Evolutionary conservation across 2,113 vertebrate genomes (phyloP), one percentile per base, ranked within the genome.

Genomic region (Phrynocephalus versicolor): DNA sequence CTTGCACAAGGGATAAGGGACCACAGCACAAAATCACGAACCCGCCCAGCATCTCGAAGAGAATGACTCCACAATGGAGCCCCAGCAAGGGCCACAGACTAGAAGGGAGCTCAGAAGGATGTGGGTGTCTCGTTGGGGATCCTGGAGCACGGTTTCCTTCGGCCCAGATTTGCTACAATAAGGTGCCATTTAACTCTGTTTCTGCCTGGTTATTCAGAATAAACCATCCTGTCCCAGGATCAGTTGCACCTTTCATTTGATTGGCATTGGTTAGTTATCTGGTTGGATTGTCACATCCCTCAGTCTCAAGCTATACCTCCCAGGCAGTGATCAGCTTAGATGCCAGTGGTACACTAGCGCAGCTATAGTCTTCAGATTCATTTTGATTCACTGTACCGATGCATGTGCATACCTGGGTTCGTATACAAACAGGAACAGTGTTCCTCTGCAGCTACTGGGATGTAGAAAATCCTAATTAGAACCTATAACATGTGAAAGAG

Each of bases 151-250:
- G 19, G 21, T n/a, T 73, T 73, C 13, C 21, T 45, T 73, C 23
- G 39, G 58, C 33, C 15, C 73, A 33, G 16, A n/a, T 23, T 12
- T 65, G 69, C 76, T 51, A 55, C 39, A n/a, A 3, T 58, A 65
- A 33, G 37, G 81, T 74, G 58, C 67, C 33, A 33, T 23, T 19
- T 45, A 65, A 39, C 75, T 64, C 41, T 87, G n/a, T 65, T 51
- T 74, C 74, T 83, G 65, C 67, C 81, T 72, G 75, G 81, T 51
- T 65, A 64, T 55, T 37, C 39, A 72, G 55, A 87, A 87, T 87
- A 87, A 87, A 87, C n/a, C 35, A 79, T 79, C 69, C 67, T 79
- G 86, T 19, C 81, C 86, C 60, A 65, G 57, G 75, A 51, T 57
- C 27, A 8, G 6, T 58, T 78, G 39, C 18, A 18, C 27, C 23